Percentiles rank a stretch among this genome's conserved stretches.
Conservation (phyloP, 1,140 invertebrate species). For the Metopolophium dirhodum region DNA sequence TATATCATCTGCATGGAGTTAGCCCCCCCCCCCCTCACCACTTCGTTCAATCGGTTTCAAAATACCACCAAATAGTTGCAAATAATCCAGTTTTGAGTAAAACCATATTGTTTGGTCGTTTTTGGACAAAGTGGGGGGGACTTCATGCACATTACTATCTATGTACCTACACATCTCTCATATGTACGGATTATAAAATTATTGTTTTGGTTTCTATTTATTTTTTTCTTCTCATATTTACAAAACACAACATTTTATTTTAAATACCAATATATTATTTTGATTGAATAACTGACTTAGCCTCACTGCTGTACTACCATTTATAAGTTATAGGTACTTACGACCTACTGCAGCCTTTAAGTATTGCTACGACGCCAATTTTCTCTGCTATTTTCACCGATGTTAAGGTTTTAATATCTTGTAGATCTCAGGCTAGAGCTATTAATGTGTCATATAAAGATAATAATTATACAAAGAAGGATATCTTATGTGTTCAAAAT, state of each 20-base stretch:
- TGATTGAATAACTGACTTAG: background rate
- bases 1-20: background rate
- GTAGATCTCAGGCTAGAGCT: conserved; percentile 21
- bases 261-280: background rate
- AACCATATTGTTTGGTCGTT: too few relatives aligned
- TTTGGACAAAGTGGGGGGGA: too few relatives aligned
- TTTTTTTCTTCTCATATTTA: background rate
- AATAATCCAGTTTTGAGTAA: too few relatives aligned
- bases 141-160: too few relatives aligned
- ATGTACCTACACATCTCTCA: too few relatives aligned
- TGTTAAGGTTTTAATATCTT: background rate
- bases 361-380: conserved; percentile 5
- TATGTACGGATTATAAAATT: background rate
- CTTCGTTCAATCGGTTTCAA: too few relatives aligned
- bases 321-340: background rate
- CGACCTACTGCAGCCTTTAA: background rate
- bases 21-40: too few relatives aligned
- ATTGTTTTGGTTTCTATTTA: background rate
- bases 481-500: conserved; percentile 25
- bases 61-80: too few relatives aligned
- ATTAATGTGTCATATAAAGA: conserved; percentile 7
- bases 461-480: conserved; percentile 21
- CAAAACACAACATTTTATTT: background rate
- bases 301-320: background rate
- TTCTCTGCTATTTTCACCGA: background rate